phyloP scores from a whole-genome alignment of 2,113 vertebrate genomes.

The Procavia capensis region DNA sequence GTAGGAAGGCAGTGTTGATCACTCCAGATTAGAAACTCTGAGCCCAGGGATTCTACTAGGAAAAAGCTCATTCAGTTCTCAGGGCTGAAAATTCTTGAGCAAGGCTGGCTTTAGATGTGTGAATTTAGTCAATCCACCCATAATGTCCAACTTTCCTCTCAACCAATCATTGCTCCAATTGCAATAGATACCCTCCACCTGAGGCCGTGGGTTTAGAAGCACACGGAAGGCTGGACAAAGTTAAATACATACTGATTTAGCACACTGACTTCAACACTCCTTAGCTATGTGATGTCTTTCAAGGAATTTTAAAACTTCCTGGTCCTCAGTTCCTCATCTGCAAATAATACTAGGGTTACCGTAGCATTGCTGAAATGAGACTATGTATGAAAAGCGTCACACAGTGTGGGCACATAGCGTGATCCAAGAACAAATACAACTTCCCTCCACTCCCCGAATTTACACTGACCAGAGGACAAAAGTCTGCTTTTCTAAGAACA shows the following conservation, averaged over 20 bases:
- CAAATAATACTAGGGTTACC: not conserved
- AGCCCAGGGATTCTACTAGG: not conserved
- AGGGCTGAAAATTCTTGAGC: not conserved
- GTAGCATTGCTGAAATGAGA: not conserved
- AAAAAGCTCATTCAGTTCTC: not conserved
- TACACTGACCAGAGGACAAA: not conserved
- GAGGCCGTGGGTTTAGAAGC: not conserved
- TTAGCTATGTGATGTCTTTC: not conserved
- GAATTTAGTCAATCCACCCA: not conserved
- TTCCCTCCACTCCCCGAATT: not conserved
- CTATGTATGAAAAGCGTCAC: not conserved
- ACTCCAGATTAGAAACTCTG: not conserved
- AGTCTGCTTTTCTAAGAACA: not conserved
- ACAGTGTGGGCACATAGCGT: not conserved
- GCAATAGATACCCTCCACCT: not conserved
- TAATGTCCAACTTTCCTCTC: not conserved
- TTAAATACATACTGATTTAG: not conserved
- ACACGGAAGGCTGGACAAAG: accelerated
- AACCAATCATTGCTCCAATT: not conserved
- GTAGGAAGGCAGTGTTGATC: no score
- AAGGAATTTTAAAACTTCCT: not conserved
- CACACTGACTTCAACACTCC: not conserved
- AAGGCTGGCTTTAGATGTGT: no score
- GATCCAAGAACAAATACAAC: not conserved
- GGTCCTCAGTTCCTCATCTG: not conserved